Base-by-base conservation (phyloP, 1,140 invertebrate genomes). In the Calephelis virginiensis region DNA sequence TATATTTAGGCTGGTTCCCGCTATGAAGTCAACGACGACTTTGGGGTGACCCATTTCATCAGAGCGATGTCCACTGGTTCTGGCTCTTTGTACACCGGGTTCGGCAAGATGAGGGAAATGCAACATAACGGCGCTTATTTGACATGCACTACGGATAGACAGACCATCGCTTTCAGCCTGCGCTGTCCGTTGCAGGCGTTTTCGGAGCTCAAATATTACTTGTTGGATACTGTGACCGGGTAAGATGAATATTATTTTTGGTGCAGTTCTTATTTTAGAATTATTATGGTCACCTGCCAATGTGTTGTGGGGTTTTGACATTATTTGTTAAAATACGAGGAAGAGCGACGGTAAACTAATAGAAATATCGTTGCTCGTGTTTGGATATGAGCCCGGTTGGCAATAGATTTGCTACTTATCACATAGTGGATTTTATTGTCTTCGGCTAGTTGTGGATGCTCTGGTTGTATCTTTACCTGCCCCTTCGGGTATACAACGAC, bases 11-110 rank as follows among this genome's bases (percentile, higher is more conserved):
- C 78, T 5, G 86, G 86, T 1, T 85, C 86, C 5, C 82, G 86
- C 8, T 80, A 77, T 60, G 86, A 89, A 59, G 43, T 7, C 5
- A 75, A 82, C n/a, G 76, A 84, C 7, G 70, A 78, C 40, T 28
- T 86, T 4, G 86, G 86, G 6, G 81, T 76, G 0, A 71, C 48
- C 9, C 86, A 89, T 68, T 89, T 89, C 67, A 60, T 89, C 0
- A 75, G 86, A 6, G 73, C 74, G 0, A 69, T 64, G 1, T 76
- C 83, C 0, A 63, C 71, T 6, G 69, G 69, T 1, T 71, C 80
- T 4, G 80, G 85, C 28, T 73, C 75, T 11, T 72, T 69, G 3
- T 81, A 71, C 67, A 73, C 75, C 0, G 64, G 66, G 0, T 83
- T 72, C 66, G 66, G 69, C 6, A 89, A 89, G 69, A 70, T 74